Conservation (phyloP, 2,113 vertebrate genomes). For the Cygnus atratus region DNA sequence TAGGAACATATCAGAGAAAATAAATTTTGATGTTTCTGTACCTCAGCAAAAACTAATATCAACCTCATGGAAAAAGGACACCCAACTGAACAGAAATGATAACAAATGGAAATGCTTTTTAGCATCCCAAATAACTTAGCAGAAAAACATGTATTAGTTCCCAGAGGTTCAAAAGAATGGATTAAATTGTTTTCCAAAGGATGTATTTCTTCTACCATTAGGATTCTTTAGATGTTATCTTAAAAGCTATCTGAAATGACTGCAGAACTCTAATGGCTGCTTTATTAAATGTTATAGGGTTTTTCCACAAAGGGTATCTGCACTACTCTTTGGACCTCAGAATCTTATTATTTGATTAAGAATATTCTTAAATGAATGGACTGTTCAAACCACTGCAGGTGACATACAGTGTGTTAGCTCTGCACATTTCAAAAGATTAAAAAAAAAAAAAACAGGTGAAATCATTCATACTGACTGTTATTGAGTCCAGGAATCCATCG, state of each 20-base stretch:
- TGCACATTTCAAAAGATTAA: background rate
- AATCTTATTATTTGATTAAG: background rate
- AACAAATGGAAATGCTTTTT: background rate
- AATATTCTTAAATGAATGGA: background rate
- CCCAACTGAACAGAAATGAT: background rate
- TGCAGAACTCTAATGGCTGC: background rate
- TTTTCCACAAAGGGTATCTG: background rate
- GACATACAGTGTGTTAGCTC: background rate
- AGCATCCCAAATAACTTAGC: background rate
- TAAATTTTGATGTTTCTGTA: background rate
- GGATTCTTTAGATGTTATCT: background rate
- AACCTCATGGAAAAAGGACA: background rate
- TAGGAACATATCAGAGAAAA: background rate
- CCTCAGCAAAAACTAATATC: background rate
- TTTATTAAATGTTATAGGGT: background rate
- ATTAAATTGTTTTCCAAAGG: background rate
- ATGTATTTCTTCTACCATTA: background rate
- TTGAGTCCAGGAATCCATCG: background rate
- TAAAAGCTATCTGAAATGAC: background rate
- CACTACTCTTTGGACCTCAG: background rate
- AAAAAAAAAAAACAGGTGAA: background rate
- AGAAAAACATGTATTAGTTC: background rate
- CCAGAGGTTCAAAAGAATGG: background rate
- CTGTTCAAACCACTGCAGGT: background rate
- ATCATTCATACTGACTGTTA: background rate